These are phyloP conservation scores for Ptychochromis oligacanthus DNA, from an alignment of 2,113 vertebrate species.

Conservation along the genomic window DNA sequence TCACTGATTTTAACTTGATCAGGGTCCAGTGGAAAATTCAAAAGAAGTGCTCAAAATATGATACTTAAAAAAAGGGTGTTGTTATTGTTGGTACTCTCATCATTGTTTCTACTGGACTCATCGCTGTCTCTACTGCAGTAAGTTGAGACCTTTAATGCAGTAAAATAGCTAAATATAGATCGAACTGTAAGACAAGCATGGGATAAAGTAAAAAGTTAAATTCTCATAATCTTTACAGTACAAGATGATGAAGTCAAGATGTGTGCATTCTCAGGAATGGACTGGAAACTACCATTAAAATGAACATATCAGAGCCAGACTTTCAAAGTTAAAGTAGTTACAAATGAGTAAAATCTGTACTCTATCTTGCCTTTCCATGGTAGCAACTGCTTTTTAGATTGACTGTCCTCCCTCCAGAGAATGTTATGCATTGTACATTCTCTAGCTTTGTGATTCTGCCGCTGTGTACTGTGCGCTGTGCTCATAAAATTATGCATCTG, in stretches of 20 bases:
- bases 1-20: background rate
- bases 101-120: background rate
- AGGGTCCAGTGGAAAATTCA: background rate
- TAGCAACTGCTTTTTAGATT: background rate
- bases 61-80: rapidly evolving
- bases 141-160: background rate
- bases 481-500: slow-evolving; percentile 6
- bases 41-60: background rate
- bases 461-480: background rate
- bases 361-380: background rate
- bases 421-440: background rate
- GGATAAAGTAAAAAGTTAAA: background rate
- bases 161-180: background rate
- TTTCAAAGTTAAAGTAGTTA: background rate
- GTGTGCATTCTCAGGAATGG: background rate
- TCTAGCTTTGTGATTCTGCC: background rate
- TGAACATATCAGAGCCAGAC: background rate
- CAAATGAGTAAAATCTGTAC: background rate
- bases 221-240: background rate
- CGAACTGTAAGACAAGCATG: background rate
- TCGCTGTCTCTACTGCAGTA: background rate
- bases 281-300: background rate
- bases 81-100: background rate
- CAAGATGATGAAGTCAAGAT: background rate
- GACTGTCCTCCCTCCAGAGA: background rate